phyloP scores from a whole-genome alignment of 2,888 invertebrate species.

The Boloria selene region DNA sequence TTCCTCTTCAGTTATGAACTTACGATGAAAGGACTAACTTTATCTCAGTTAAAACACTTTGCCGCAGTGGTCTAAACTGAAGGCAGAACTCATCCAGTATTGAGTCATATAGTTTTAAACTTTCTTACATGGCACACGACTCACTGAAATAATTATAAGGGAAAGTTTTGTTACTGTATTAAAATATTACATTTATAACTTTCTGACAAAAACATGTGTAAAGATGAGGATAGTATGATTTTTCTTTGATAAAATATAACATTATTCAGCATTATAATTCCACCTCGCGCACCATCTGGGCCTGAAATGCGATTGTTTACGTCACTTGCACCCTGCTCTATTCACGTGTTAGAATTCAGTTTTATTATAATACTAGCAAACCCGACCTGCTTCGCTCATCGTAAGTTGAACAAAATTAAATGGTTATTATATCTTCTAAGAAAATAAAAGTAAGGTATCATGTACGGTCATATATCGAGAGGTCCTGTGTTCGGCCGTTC shows the following conservation, averaged over 20 bases:
- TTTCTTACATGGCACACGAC: neutral
- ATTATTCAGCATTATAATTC: no score
- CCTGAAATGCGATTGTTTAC: conserved; percentile 17
- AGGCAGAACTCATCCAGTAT: neutral
- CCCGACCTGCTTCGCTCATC: no score
- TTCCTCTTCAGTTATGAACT: conserved; percentile 7
- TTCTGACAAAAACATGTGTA: no score
- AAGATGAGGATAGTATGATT: no score
- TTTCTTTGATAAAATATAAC: no score
- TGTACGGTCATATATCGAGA: no score
- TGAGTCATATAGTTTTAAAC: neutral
- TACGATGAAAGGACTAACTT: conserved; percentile 14
- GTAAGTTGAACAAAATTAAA: no score
- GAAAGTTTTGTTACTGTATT: no score
- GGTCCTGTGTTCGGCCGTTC: no score
- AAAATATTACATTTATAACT: no score
- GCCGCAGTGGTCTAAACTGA: neutral
- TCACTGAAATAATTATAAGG: neutral
- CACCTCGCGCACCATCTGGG: conserved; percentile 10
- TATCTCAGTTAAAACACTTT: conserved; percentile 10
- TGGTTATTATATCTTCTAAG: no score
- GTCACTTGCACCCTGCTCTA: conserved; percentile 12
- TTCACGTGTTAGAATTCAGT: conserved; percentile 4
- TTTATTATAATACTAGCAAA: conserved; percentile 9
- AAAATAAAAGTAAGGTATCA: no score